phyloP scores from a whole-genome alignment of 2,888 invertebrate species.

The Spialia ferax region DNA sequence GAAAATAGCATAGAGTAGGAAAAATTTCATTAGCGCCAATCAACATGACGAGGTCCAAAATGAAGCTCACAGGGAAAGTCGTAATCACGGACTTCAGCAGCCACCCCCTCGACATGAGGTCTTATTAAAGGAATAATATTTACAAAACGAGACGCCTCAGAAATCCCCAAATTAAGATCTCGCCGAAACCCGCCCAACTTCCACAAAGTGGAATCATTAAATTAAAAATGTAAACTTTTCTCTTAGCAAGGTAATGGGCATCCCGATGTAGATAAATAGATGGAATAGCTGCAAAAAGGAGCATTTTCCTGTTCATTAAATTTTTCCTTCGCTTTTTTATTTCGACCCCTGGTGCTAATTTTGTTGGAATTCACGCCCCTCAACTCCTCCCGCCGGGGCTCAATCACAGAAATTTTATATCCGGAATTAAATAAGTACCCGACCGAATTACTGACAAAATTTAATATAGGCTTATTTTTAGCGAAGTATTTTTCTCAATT shows the following conservation, averaged over 20 bases:
- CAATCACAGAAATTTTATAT: slow-evolving; percentile 88
- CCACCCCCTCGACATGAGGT: slow-evolving; percentile 85
- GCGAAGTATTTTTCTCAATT: slow-evolving; percentile 73
- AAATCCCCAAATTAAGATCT: slow-evolving; percentile 87
- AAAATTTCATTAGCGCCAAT: slow-evolving; percentile 87
- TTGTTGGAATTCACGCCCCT: slow-evolving; percentile 88
- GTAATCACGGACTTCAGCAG: slow-evolving; percentile 85
- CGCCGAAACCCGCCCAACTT: slow-evolving; percentile 86
- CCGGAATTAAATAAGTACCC: slow-evolving; percentile 87
- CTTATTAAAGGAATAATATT: slow-evolving; percentile 87
- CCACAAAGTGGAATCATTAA: slow-evolving; percentile 88
- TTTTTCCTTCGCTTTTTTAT: slow-evolving; percentile 87
- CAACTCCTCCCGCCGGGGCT: slow-evolving; percentile 83
- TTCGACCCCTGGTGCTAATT: slow-evolving; percentile 88
- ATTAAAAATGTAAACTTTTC: slow-evolving; percentile 88
- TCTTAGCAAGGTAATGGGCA: slow-evolving; percentile 88
- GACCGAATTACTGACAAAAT: slow-evolving; percentile 80
- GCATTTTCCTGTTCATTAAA: slow-evolving; percentile 88
- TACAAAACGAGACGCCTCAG: slow-evolving; percentile 87
- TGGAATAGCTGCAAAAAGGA: slow-evolving; percentile 87
- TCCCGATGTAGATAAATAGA: slow-evolving; percentile 87
- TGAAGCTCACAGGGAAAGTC: slow-evolving; percentile 85
- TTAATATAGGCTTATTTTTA: slow-evolving; percentile 82
- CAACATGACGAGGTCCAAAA: slow-evolving; percentile 86
- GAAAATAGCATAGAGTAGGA: slow-evolving; percentile 81